These are phyloP conservation scores for cattle (Bos taurus) DNA, from an alignment of 2,113 vertebrate genomes.

Conservation along the genomic window ARS-UCD2.0 NC_037336.1:60559001-60559500, in stretches of 20 bases:
- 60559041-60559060: slow-evolving; percentile 53
- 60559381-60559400: neutral
- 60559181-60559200: neutral
- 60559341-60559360: neutral
- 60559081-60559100: neutral
- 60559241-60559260: slow-evolving; percentile 1
- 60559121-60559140: slow-evolving; percentile 38
- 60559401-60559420: neutral
- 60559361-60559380: neutral
- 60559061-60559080: slow-evolving; percentile 1
- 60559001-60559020: slow-evolving; percentile 53
- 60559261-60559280: neutral
- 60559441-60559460: neutral
- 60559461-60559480: neutral
- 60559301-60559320: neutral
- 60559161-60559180: neutral
- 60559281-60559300: neutral
- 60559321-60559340: neutral
- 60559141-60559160: neutral
- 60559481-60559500: neutral
- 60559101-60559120: slow-evolving; percentile 38
- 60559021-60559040: slow-evolving; percentile 54
- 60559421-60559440: neutral
- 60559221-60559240: neutral
- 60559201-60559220: neutral